Conservation (phyloP, 1,140 invertebrate species). For the Bombus difficillimus region DNA sequence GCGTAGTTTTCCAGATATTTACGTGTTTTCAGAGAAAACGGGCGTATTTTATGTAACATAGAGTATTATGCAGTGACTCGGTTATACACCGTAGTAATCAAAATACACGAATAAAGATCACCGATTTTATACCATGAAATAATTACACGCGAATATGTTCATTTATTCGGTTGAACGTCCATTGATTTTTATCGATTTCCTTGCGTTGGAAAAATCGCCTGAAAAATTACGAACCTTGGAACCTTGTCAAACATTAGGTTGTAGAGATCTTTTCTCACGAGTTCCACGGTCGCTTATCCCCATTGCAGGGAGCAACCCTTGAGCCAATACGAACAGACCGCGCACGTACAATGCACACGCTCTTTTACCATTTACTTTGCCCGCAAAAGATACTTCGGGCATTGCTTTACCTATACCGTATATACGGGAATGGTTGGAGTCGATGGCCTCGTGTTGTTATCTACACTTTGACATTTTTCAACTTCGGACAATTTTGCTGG, state of each 20-base stretch:
- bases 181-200: background rate
- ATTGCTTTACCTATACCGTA: slow-evolving; percentile 61
- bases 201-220: too few species aligned
- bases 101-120: too few species aligned
- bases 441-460: slow-evolving; percentile 21
- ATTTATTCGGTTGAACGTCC: too few species aligned
- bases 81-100: too few species aligned
- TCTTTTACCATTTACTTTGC: slow-evolving; percentile 49
- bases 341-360: background rate
- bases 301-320: background rate
- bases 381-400: slow-evolving; percentile 47
- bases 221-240: background rate
- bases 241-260: background rate
- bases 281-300: slow-evolving; percentile 22
- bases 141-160: too few species aligned
- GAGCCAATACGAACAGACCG: background rate
- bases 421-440: slow-evolving; percentile 44
- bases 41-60: too few species aligned
- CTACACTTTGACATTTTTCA: slow-evolving; percentile 8
- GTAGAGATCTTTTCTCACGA: slow-evolving; percentile 42
- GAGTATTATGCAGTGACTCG: too few species aligned
- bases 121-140: too few species aligned
- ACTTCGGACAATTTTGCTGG: too few species aligned
- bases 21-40: too few species aligned
- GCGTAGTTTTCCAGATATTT: too few species aligned